A percentile compares a stretch with the other conserved stretches of the same genome.
Evolutionary conservation across 2,888 invertebrate genomes (phyloP).

Genomic region (Caenorhabditis doughertyi): DNA sequence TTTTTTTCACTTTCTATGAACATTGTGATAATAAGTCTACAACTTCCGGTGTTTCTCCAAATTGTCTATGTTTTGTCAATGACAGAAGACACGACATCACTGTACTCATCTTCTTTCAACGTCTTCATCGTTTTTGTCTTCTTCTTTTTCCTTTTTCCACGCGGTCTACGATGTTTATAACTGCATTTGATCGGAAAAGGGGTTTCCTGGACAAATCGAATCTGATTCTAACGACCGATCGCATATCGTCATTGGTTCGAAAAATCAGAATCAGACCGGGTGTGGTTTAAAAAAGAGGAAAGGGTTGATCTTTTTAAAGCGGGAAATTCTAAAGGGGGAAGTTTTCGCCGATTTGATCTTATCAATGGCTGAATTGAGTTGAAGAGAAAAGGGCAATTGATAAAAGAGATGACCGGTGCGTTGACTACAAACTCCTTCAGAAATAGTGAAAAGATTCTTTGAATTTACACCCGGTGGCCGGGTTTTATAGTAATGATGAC

Average conservation of each 20-base stretch:
- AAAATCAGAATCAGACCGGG: conserved; percentile 45
- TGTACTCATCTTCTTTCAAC: conserved; percentile 39
- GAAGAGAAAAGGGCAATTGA: conserved; percentile 38
- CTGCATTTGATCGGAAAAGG: conserved; percentile 38
- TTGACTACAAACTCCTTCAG: conserved; percentile 26
- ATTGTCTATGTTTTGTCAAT: conserved; percentile 32
- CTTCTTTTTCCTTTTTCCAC: too few species aligned
- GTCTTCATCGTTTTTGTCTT: conserved; percentile 24
- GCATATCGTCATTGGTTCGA: conserved; percentile 57
- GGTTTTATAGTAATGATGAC: background rate
- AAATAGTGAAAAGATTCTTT: background rate
- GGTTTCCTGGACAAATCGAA: conserved; percentile 58
- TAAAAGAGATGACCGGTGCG: conserved; percentile 36
- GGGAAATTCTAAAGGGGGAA: conserved; percentile 15
- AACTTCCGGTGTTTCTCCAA: conserved; percentile 54
- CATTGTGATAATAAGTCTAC: conserved; percentile 29
- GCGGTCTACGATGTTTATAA: conserved; percentile 60
- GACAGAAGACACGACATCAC: conserved; percentile 38
- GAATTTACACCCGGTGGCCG: too few species aligned
- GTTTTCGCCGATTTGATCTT: conserved; percentile 33
- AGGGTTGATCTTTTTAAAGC: conserved; percentile 15
- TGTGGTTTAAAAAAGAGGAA: conserved; percentile 21
- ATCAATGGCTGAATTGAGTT: conserved; percentile 22
- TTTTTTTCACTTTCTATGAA: conserved; percentile 18
- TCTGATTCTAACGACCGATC: conserved; percentile 34